Evolutionary conservation across 1,140 invertebrate species (phyloP), one percentile per base, ranked within the genome.

Genomic region (Papilio aristodemus): DNA sequence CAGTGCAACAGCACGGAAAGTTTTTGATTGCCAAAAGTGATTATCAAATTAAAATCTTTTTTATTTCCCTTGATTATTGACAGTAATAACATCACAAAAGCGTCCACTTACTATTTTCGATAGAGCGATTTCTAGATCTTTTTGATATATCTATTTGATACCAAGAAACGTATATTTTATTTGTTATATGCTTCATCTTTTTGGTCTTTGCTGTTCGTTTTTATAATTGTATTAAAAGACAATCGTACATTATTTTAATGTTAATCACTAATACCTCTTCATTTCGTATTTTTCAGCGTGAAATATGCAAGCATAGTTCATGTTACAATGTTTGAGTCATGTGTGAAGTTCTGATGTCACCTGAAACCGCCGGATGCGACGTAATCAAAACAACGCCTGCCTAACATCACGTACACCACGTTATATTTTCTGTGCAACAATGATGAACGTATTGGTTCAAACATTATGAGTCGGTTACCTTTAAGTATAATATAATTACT

Each of bases 341-440:
- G 71, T 75, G 76, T 73, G 77, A 77, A 70, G 69, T 70, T 70
- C 17, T 71, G 57, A 50, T 60, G 73, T 75, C 74, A 81, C 46
- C 70, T 75, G 72, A 77, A 70, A 78, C 63, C 72, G 62, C 74
- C 72, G 76, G 71, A 77, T 67, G 72, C 75, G 57, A 75, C 74
- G 73, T 78, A 74, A 73, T 71, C 75, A 78, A 76, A 80, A 78
- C 79, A 78, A 50, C 59, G 69, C 73, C 68, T 71, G 70, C 68
- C 62, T 37, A 50, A 64, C 70, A 72, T 79, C 80, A 82, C 80
- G 76, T 82, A 81, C 67, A 74, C 69, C 58, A 68, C 67, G n/a
- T 41, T 67, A 62, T 64, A 54, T 19, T 43, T 39, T 57, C 69
- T 19, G 27, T 46, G 25, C 13, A 41, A 62, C 32, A 39, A 59